Base-by-base conservation (phyloP, 1,140 invertebrate genomes). In the Trypoxylus dichotomus region DNA sequence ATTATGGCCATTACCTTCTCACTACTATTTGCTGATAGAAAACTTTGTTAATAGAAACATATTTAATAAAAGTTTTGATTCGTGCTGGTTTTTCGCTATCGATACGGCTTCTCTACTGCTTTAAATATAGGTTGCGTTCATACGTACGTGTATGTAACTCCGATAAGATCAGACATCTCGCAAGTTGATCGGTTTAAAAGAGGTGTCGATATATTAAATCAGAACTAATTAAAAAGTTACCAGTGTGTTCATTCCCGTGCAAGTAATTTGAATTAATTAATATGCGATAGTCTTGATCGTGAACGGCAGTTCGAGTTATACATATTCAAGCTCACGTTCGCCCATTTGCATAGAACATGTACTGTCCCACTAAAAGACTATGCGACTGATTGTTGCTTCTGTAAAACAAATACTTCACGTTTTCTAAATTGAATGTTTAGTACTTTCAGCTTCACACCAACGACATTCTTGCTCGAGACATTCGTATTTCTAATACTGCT, bases 231-330 rank as follows among this genome's bases (percentile, higher is more conserved):
- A 79, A 79, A 79, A 77, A 79, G 42, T 58, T 32, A 63, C 29
- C 75, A 37, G 71, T 79, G 58, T 47, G 42, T 73, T 76, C 78
- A 77, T 68, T 77, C 71, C 58, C 37, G 78, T 72, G 76, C 76
- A 75, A 77, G 72, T 79, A 79, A 79, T 79, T 79, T 79, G 58
- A 79, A 79, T 79, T 79, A 79, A 79, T 79, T 79, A 79, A 72
- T 77, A 79, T 79, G 42, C 32, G 60, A 68, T 27, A 24, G 60
- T 68, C 21, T 68, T 68, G 76, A 79, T 79, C 58, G 78, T 79
- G 76, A 71, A 79, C 68, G 78, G 75, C 76, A 29, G 76, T 77
- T 42, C 73, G 37, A 72, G 63, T 21, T 74, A 79, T 79, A 77
- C 78, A 79, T 79, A 77, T 79, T 79, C 78, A 77, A 79, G 77